Base-by-base conservation (phyloP, 2,888 invertebrate genomes). In the Zootermopsis nevadensis region DNA sequence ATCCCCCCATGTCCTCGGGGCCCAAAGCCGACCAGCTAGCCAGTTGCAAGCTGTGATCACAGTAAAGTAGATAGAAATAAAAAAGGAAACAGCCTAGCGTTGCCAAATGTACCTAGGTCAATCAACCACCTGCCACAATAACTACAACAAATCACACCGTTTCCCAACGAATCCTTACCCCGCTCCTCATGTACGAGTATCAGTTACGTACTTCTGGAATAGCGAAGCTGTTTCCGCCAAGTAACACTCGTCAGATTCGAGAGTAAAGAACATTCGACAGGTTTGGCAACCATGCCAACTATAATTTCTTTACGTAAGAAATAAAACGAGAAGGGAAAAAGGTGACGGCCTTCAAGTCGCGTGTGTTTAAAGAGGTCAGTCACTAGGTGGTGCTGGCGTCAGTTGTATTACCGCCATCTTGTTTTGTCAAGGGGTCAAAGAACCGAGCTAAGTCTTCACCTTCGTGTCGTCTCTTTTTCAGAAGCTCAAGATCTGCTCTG, bases 331-430 rank as follows among this genome's bases (percentile, higher is more conserved):
- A 33, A 69, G 10, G 6, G 69, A 31, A 69, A 15, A 69, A 69
- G 69, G 69, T 69, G 69, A 69, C 31, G 69, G 69, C 69, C 69
- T 69, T 33, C 31, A 69, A 69, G 69, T 31, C 31, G 69, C 69
- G 30, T 69, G 69, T 69, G 33, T 69, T 69, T 33, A 30, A n/a
- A 31, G 69, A 69, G 69, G 69, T 69, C 69, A 69, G 33, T 33
- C 69, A 69, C 69, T 69, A 69, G 69, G 69, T 69, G 69, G 69
- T 69, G 69, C 69, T 69, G 33, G 69, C 33, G 24, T 69, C 60
- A 60, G 69, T 69, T 33, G 33, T 33, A 33, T 22, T 30, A 30
- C 69, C 30, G 69, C 69, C 69, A 69, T 69, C 33, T 69, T 69
- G 69, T 33, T 69, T n/a, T 69, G 22, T 69, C 27, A 33, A 69